Conservation (phyloP, 2,888 invertebrate species). For the Pseudoips prasinana region DNA sequence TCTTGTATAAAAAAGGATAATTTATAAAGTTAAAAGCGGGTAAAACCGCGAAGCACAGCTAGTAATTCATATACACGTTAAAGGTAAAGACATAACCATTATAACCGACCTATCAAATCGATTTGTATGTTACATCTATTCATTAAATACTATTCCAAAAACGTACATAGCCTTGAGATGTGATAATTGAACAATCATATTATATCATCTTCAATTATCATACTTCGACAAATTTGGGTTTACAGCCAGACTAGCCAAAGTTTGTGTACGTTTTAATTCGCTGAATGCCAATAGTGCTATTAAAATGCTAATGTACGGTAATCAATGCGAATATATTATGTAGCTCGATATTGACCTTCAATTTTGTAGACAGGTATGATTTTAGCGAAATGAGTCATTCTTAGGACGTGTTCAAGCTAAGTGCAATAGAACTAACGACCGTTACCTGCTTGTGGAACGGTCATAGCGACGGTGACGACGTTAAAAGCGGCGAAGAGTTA, state of each 20-base stretch:
- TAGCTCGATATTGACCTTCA: slow-evolving; percentile 36
- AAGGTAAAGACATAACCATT: no score
- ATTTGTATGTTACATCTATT: no score
- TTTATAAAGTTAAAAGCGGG: no score
- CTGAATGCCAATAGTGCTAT: slow-evolving; percentile 19
- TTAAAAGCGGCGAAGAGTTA: no score
- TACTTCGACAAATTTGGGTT: slow-evolving; percentile 13
- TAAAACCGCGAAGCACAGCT: no score
- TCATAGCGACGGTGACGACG: no score
- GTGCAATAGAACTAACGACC: no score
- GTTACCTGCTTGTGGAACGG: no score
- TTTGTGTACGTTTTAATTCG: slow-evolving; percentile 17
- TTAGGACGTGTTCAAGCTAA: slow-evolving; percentile 1
- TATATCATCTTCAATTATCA: slow-evolving; percentile 16
- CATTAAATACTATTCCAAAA: no score
- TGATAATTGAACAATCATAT: slow-evolving; percentile 14
- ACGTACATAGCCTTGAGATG: slow-evolving; percentile 9
- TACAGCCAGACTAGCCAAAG: slow-evolving; percentile 25
- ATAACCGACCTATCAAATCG: no score
- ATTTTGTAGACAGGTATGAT: slow-evolving; percentile 25
- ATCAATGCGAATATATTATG: slow-evolving; percentile 41
- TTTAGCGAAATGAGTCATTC: slow-evolving; percentile 39
- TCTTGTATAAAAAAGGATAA: no score
- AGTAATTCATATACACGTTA: no score
- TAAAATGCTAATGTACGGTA: slow-evolving; percentile 40